A percentile compares a stretch with the other conserved stretches of the same genome.
phyloP scores from a whole-genome alignment of 2,113 vertebrate species.

The Calidris pugnax region DNA sequence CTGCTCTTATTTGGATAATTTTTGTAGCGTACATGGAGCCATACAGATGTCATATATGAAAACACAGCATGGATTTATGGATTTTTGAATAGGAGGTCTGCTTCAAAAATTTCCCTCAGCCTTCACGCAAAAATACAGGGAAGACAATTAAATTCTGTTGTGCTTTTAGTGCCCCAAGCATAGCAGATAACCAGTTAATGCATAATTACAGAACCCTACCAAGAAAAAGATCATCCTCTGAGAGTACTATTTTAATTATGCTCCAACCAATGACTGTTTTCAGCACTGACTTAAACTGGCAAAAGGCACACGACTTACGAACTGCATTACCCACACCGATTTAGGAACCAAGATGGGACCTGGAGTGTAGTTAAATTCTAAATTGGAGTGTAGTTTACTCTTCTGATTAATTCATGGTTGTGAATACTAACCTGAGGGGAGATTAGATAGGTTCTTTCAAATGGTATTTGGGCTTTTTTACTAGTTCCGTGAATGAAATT shows the following conservation, averaged over 20 bases:
- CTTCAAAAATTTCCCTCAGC: background rate
- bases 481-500: background rate
- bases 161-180: background rate
- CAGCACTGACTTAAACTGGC: background rate
- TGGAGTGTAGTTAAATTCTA: no score
- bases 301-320: background rate
- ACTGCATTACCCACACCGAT: background rate
- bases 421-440: background rate
- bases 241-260: conserved; percentile 18
- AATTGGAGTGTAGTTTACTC: background rate
- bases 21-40: background rate
- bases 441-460: background rate
- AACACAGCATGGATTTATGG: background rate
- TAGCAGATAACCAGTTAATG: background rate
- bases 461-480: background rate
- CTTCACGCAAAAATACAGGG: background rate
- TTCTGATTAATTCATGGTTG: background rate
- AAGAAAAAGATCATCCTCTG: background rate
- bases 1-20: conserved; percentile 2
- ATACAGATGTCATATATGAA: background rate
- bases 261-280: background rate
- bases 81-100: background rate
- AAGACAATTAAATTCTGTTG: background rate
- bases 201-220: background rate
- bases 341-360: background rate